phyloP scores from a whole-genome alignment of 2,888 invertebrate species.

The Laspeyria flexula region DNA sequence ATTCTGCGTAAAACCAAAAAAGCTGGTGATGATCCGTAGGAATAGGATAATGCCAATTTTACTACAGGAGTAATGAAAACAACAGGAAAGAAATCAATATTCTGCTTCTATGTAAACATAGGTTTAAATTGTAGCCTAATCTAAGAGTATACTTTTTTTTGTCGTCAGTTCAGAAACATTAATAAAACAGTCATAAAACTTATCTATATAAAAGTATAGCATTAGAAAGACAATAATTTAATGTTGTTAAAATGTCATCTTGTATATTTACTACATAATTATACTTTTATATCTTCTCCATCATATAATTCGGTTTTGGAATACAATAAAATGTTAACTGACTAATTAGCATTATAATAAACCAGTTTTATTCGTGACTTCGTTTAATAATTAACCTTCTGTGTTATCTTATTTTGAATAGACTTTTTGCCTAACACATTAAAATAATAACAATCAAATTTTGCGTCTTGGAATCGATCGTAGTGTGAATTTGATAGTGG shows the following conservation, averaged over 20 bases:
- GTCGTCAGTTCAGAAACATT: not conserved
- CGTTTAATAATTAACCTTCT: not conserved
- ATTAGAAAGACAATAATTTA: constrained; percentile 17
- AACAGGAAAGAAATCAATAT: not conserved
- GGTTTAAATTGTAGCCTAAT: not conserved
- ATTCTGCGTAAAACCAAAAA: no score
- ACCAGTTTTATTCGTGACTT: not conserved
- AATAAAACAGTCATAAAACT: constrained; percentile 21
- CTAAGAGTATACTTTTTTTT: not conserved
- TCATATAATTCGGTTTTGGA: constrained; percentile 10
- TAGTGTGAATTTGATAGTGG: no score
- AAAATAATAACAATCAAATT: no score
- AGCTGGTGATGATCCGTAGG: no score
- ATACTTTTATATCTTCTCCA: constrained; percentile 25
- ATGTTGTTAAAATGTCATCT: constrained; percentile 19
- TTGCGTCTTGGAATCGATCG: no score
- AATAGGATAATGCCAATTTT: not conserved
- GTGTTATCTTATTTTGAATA: no score
- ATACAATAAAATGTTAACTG: constrained; percentile 17
- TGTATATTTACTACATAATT: constrained; percentile 34
- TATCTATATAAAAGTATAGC: constrained; percentile 12
- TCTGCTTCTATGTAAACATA: not conserved
- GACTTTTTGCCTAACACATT: no score
- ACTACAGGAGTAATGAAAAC: not conserved
- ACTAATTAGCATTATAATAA: constrained; percentile 33